Conservation (phyloP, 2,797 vertebrate species). For the Sciaenops ocellatus region DNA sequence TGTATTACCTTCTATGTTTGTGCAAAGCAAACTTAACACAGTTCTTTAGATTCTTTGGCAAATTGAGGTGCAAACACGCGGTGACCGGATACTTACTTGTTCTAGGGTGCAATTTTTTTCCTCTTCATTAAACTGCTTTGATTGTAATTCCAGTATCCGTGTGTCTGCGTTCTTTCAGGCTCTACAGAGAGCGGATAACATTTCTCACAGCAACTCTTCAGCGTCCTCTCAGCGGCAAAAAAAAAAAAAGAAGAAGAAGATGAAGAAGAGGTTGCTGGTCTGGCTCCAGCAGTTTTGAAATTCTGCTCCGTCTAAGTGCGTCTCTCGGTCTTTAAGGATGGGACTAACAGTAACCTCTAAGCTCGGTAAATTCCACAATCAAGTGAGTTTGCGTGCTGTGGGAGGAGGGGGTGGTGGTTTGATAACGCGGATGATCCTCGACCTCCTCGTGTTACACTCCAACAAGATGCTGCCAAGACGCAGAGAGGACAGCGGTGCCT, state of each 20-base stretch:
- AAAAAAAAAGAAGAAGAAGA: too few relatives aligned
- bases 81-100: conserved; percentile 71
- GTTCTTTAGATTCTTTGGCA: background rate
- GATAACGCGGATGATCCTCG: conserved; percentile 41
- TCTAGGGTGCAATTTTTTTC: conserved; percentile 60
- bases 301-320: conserved; percentile 47
- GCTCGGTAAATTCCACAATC: conserved; percentile 72
- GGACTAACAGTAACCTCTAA: conserved; percentile 15
- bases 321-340: conserved; percentile 50
- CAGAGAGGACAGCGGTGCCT: conserved; percentile 68
- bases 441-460: conserved; percentile 63
- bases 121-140: conserved; percentile 78
- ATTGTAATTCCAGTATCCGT: conserved; percentile 75
- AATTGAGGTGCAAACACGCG: conserved; percentile 3
- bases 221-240: conserved; percentile 24
- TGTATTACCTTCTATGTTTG: background rate
- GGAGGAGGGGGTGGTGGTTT: background rate
- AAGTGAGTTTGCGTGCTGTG: conserved; percentile 52
- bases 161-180: background rate
- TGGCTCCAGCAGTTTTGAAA: conserved; percentile 39
- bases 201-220: conserved; percentile 68
- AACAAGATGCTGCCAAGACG: conserved; percentile 68
- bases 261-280: conserved; percentile 36
- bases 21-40: conserved; percentile 40
- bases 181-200: conserved; percentile 56